phyloP scores from a whole-genome alignment of 2,888 invertebrate species.

The Mesorhabditis sp. region DNA sequence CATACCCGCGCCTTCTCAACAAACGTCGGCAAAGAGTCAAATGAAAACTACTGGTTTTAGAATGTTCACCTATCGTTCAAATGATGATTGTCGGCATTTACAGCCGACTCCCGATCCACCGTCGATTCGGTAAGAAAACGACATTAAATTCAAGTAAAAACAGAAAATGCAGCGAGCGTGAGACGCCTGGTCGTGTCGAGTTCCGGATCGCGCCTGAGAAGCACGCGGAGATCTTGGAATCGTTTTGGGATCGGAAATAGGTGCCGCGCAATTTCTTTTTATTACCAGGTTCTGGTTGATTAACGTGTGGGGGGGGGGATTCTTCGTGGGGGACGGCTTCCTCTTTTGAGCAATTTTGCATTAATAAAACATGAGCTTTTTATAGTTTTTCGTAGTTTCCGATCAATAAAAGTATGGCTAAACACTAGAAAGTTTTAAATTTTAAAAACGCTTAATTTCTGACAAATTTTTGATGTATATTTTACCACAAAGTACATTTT shows the following conservation, averaged over 20 bases:
- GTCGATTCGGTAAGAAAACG: background rate
- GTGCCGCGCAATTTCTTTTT: background rate
- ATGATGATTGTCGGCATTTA: slow-evolving; percentile 12
- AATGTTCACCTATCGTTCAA: background rate
- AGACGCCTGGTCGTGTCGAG: slow-evolving; percentile 23
- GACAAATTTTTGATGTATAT: too few relatives aligned
- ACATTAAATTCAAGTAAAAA: background rate
- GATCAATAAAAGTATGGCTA: too few relatives aligned
- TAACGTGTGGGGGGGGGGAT: too few relatives aligned
- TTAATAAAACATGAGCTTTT: too few relatives aligned
- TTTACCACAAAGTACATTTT: too few relatives aligned
- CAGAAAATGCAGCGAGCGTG: slow-evolving; percentile 17
- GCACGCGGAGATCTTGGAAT: slow-evolving; percentile 23
- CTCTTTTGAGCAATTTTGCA: too few relatives aligned
- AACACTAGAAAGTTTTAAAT: too few relatives aligned
- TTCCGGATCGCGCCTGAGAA: slow-evolving; percentile 26
- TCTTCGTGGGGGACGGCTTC: too few relatives aligned
- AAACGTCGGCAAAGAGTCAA: background rate
- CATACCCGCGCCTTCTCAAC: background rate
- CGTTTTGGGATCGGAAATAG: slow-evolving; percentile 25
- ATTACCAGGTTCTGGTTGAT: too few relatives aligned
- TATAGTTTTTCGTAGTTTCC: too few relatives aligned
- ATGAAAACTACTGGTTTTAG: background rate
- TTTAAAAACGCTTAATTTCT: too few relatives aligned
- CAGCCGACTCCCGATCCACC: slow-evolving; percentile 18